Evolutionary conservation across 2,797 vertebrate species (phyloP).

Genomic region (Mionectes olivaceus): DNA sequence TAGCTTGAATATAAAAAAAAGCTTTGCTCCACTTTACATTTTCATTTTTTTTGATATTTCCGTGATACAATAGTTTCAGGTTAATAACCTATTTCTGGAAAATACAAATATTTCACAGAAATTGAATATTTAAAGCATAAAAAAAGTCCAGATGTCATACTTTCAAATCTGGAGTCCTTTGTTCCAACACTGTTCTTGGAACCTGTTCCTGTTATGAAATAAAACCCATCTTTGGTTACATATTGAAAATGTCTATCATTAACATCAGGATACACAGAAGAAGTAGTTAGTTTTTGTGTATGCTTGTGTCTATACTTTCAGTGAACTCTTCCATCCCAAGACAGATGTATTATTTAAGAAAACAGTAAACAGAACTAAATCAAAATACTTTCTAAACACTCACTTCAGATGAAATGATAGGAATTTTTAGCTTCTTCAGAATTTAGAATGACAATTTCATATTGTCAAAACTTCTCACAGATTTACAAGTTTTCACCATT

Average conservation of each 20-base stretch:
- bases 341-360: neutral
- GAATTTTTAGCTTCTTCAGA: neutral
- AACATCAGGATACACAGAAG: neutral
- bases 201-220: neutral
- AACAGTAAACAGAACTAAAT: neutral
- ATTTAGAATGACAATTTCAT: neutral
- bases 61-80: neutral
- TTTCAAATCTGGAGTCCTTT: neutral
- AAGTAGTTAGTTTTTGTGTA: neutral
- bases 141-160: accelerated
- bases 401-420: neutral
- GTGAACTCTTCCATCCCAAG: neutral
- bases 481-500: neutral
- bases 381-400: neutral
- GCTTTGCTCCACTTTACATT: neutral
- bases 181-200: neutral
- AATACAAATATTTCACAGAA: neutral
- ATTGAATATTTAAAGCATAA: neutral
- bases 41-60: neutral
- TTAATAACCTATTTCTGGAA: neutral
- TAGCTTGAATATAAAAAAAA: neutral
- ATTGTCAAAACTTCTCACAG: neutral
- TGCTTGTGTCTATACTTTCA: neutral
- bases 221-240: neutral
- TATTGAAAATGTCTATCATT: neutral